These are phyloP conservation scores for Psittacula cyanocephala DNA, from an alignment of 2,113 vertebrate genomes.

Conservation along the genomic window DNA sequence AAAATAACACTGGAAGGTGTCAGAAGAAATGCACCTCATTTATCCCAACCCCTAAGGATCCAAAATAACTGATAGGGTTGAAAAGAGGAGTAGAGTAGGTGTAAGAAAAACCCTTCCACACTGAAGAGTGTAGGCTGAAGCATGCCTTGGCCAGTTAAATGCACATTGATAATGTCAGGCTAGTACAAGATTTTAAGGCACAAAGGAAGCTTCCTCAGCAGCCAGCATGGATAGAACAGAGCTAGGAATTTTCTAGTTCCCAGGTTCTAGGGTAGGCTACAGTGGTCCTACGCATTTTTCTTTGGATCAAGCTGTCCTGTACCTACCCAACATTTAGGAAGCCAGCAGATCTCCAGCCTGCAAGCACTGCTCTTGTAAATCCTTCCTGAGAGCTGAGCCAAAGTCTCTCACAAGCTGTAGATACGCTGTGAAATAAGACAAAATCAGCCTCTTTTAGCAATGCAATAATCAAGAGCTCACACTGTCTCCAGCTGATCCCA, in stretches of 20 bases:
- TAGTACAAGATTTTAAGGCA: neutral
- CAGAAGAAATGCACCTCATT: constrained; percentile 9
- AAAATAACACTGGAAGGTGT: constrained; percentile 37
- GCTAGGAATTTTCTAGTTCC: neutral
- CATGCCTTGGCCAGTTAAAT: neutral
- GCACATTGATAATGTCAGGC: neutral
- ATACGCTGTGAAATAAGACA: neutral
- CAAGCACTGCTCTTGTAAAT: neutral
- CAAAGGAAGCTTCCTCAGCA: neutral
- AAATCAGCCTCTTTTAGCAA: neutral
- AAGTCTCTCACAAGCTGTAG: neutral
- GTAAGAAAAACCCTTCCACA: neutral
- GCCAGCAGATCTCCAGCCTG: neutral
- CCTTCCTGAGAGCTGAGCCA: neutral
- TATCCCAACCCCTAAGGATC: neutral
- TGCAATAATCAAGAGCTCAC: neutral
- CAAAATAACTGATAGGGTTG: neutral
- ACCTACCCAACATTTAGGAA: neutral
- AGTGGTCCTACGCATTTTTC: neutral
- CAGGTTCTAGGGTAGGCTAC: neutral
- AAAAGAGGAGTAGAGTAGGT: neutral
- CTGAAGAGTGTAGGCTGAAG: neutral
- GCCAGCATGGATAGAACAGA: neutral
- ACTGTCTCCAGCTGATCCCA: accelerated
- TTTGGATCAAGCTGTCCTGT: accelerated